Conservation (phyloP, 1,140 invertebrate species). For the Propsilocerus akamusi region DNA sequence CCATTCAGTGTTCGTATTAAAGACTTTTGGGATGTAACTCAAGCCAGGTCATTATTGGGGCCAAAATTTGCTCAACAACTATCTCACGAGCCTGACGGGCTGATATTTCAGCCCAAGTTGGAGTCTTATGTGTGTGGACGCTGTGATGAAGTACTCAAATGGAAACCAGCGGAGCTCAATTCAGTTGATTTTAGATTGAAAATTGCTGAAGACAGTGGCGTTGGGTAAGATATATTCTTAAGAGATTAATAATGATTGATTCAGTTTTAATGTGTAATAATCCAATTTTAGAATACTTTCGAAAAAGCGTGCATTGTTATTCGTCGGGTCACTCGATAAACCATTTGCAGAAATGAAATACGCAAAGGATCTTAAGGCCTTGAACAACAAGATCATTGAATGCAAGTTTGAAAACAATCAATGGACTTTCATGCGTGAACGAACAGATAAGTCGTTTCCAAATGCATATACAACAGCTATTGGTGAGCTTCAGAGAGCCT, state of each 20-base stretch:
- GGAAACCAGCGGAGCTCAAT: constrained; percentile 89
- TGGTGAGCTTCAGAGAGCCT: constrained; percentile 31
- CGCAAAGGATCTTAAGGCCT: constrained; percentile 51
- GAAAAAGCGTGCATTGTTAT: constrained; percentile 57
- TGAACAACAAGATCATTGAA: constrained; percentile 92
- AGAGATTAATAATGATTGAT: background rate
- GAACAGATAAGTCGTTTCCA: constrained; percentile 94
- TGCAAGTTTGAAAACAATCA: constrained; percentile 58
- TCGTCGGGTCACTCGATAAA: constrained; percentile 44
- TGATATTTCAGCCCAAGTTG: constrained; percentile 85
- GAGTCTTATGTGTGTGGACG: constrained; percentile 69
- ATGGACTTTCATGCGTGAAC: constrained; percentile 92
- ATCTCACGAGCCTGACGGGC: constrained; percentile 88
- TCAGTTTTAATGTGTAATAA: background rate
- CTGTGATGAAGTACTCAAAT: constrained; percentile 80
- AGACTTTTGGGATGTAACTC: constrained; percentile 69
- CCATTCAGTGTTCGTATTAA: constrained; percentile 78
- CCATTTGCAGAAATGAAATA: constrained; percentile 60
- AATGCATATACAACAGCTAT: constrained; percentile 70
- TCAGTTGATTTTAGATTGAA: constrained; percentile 90
- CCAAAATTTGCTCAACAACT: constrained; percentile 73
- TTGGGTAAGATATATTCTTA: constrained; percentile 37
- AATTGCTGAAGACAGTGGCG: constrained; percentile 48
- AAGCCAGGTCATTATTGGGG: constrained; percentile 48
- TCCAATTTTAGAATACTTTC: constrained; percentile 43